Conservation (phyloP, 2,113 vertebrate species). For the Epinephelus moara region DNA sequence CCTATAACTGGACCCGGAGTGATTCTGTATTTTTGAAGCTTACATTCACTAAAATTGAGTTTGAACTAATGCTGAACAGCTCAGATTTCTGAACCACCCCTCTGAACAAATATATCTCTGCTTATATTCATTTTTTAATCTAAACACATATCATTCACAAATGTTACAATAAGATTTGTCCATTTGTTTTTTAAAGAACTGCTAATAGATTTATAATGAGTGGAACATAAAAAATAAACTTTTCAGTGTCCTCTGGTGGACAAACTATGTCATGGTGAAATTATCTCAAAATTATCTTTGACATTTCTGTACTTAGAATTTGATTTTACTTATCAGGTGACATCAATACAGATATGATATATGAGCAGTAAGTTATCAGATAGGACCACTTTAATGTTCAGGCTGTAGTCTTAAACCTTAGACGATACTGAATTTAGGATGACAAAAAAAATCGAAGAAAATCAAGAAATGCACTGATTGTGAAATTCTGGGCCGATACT, state of each 20-base stretch:
- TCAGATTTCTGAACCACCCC: no score
- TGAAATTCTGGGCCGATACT: no score
- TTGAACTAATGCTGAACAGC: no score
- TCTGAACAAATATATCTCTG: no score
- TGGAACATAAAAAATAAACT: not conserved
- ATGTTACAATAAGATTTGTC: not conserved
- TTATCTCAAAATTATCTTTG: not conserved
- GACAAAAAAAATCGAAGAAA: not conserved
- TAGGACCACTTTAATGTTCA: no score
- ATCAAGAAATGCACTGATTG: not conserved
- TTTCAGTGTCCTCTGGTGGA: not conserved
- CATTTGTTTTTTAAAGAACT: not conserved
- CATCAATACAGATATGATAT: not conserved
- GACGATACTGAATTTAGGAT: not conserved
- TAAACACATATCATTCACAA: not conserved
- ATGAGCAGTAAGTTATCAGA: not conserved
- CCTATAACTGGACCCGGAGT: not conserved
- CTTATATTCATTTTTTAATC: no score
- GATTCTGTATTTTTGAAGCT: not conserved
- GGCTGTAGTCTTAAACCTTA: not conserved
- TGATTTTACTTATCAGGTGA: not conserved
- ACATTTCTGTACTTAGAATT: not conserved
- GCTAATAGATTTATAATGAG: not conserved
- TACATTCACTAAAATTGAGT: not conserved
- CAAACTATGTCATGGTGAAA: not conserved